Evolutionary conservation across 2,888 invertebrate species (phyloP), one percentile per base, ranked within the genome.

Genomic region (Tiphia femorata): DNA sequence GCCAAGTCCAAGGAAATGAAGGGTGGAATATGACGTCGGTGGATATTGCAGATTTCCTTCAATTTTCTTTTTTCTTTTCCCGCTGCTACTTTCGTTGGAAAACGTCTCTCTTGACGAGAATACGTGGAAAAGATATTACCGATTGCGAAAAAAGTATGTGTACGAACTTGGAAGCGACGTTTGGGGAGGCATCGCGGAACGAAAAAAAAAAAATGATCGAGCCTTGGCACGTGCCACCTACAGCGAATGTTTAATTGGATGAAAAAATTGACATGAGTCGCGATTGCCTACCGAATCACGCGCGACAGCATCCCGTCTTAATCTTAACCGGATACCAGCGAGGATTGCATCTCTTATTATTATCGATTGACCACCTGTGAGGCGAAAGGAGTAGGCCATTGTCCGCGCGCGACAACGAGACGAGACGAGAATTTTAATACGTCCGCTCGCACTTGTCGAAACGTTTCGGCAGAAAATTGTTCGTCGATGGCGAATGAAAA

Each of bases 331-430:
- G 33, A 14, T 33, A 62, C 43, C 60, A 62, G 58, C 44, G 57
- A 54, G 58, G 57, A 66, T 67, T 60, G 67, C n/a, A n/a, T n/a
- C 67, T 56, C 64, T 67, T 70, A 49, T 59, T 57, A 53, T 61
- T 62, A 63, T 53, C 43, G 48, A 20, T 30, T 60, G 75, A 73
- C 74, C 75, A 75, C 75, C 73, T 75, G 70, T 67, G 72, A 64
- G 49, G 70, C 29, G 19, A 27, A 20, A 21, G n/a, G n/a, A n/a
- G n/a, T n/a, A n/a, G n/a, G n/a, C 12, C 33, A 2, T 14, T 33
- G 33, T 33, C 33, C 12, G 33, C n/a, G n/a, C n/a, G n/a, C n/a
- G n/a, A n/a, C n/a, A n/a, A n/a, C n/a, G n/a, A n/a, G n/a, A n/a
- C n/a, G n/a, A n/a, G n/a, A n/a, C 48, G 38, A 48, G 48, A 57